Conservation (phyloP, 2,113 vertebrate genomes). For the Rana temporaria region DNA sequence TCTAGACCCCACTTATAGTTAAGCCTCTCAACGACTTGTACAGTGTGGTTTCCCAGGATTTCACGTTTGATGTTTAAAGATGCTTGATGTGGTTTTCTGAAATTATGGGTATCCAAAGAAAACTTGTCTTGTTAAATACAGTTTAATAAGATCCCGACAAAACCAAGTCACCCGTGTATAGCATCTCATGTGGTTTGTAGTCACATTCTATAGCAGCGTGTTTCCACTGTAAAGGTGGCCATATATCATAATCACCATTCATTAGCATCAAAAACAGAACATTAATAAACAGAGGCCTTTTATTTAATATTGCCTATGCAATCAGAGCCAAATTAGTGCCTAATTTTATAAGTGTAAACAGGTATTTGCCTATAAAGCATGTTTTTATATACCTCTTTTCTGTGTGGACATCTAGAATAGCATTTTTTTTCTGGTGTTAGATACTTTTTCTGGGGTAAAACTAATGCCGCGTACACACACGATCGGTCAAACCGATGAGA, state of each 20-base stretch:
- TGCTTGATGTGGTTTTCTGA: conserved; percentile 47
- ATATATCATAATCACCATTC: background rate
- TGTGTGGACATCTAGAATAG: too few species aligned
- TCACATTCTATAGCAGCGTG: conserved; percentile 2
- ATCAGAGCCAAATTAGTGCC: too few species aligned
- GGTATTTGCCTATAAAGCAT: too few species aligned
- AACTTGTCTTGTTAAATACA: conserved; percentile 45
- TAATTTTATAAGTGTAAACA: too few species aligned
- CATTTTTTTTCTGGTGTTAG: too few species aligned
- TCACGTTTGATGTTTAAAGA: conserved; percentile 28
- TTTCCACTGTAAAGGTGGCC: background rate
- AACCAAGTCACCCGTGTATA: background rate
- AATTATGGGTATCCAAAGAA: conserved; percentile 22
- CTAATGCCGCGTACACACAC: too few species aligned
- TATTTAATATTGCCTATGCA: too few species aligned
- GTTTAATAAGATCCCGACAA: conserved; percentile 19
- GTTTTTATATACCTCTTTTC: too few species aligned
- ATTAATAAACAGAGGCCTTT: too few species aligned
- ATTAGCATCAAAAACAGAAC: too few species aligned
- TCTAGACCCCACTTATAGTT: conserved; percentile 26
- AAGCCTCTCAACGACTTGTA: conserved; percentile 3
- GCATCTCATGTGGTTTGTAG: conserved; percentile 24
- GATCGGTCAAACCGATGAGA: too few species aligned
- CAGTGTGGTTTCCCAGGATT: conserved; percentile 35
- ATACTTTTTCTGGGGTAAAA: too few species aligned